Conservation (phyloP, 2,797 vertebrate genomes). For the Dryobates pubescens region DNA sequence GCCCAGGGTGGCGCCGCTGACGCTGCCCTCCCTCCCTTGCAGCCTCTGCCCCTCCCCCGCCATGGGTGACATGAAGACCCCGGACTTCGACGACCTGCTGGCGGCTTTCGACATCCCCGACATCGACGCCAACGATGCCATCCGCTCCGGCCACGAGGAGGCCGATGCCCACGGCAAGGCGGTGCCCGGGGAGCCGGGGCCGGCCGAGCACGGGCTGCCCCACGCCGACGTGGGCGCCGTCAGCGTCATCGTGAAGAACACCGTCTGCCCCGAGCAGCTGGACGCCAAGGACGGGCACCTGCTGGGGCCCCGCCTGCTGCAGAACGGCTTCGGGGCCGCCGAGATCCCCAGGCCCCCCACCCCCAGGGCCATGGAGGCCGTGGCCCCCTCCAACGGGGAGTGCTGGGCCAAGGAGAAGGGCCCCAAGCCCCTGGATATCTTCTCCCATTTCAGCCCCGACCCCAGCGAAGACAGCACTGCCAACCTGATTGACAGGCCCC, state of each 20-base stretch:
- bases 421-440: conserved; percentile 74
- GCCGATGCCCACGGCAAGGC: conserved; percentile 79
- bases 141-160: conserved; percentile 89
- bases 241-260: conserved; percentile 98
- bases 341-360: conserved; percentile 34
- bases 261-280: conserved; percentile 82
- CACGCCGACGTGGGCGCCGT: conserved; percentile 84
- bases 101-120: conserved; percentile 98
- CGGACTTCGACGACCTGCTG: conserved; percentile 96
- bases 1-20: neutral
- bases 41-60: conserved; percentile 33
- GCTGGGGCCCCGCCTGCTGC: conserved; percentile 69
- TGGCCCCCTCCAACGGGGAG: conserved; percentile 50
- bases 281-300: conserved; percentile 62
- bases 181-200: conserved; percentile 49
- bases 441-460: conserved; percentile 74
- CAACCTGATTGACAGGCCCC: conserved; percentile 50
- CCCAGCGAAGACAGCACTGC: conserved; percentile 5
- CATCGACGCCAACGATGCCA: conserved; percentile 95
- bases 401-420: conserved; percentile 72
- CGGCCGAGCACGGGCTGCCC: conserved; percentile 70
- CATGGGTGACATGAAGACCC: conserved; percentile 99
- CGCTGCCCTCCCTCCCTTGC: neutral
- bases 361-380: neutral
- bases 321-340: conserved; percentile 84